Conservation (phyloP, 2,113 vertebrate species). For the Callocephalon fimbriatum region DNA sequence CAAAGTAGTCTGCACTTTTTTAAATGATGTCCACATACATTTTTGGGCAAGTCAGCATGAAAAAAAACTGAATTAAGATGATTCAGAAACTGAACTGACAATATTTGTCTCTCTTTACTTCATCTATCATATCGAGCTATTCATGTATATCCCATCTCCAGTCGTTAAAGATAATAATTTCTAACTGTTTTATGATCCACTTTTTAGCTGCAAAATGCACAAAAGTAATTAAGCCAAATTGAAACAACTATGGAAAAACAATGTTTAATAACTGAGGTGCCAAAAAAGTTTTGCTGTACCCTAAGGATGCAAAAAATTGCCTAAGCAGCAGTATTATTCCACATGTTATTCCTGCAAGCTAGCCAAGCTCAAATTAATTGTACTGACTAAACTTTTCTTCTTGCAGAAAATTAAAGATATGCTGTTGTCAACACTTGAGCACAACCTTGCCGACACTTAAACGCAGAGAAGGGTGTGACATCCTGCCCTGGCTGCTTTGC, state of each 20-base stretch:
- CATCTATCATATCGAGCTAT: neutral
- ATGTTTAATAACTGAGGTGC: slow-evolving; percentile 64
- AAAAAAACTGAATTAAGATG: neutral
- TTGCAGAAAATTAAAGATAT: slow-evolving; percentile 85
- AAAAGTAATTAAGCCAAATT: slow-evolving; percentile 74
- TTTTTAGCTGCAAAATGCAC: slow-evolving; percentile 59
- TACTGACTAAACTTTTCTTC: slow-evolving; percentile 85
- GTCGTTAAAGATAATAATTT: slow-evolving; percentile 62
- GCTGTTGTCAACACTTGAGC: slow-evolving; percentile 88
- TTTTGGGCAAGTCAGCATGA: neutral
- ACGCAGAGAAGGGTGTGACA: slow-evolving; percentile 89
- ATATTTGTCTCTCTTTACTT: slow-evolving; percentile 17
- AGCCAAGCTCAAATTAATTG: slow-evolving; percentile 84
- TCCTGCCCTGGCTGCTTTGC: slow-evolving; percentile 88
- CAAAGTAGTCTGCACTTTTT: neutral
- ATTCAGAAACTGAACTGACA: slow-evolving; percentile 2
- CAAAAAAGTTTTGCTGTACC: slow-evolving; percentile 76
- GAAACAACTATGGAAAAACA: slow-evolving; percentile 73
- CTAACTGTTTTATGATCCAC: slow-evolving; percentile 54
- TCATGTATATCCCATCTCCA: neutral
- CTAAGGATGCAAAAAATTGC: slow-evolving; percentile 67
- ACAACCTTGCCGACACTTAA: slow-evolving; percentile 87
- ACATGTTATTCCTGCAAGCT: slow-evolving; percentile 72
- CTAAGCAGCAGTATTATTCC: slow-evolving; percentile 71
- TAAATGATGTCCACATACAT: neutral